These are phyloP conservation scores for Poecilia gillii DNA, from an alignment of 2,797 vertebrate species.

Conservation along the genomic window DNA sequence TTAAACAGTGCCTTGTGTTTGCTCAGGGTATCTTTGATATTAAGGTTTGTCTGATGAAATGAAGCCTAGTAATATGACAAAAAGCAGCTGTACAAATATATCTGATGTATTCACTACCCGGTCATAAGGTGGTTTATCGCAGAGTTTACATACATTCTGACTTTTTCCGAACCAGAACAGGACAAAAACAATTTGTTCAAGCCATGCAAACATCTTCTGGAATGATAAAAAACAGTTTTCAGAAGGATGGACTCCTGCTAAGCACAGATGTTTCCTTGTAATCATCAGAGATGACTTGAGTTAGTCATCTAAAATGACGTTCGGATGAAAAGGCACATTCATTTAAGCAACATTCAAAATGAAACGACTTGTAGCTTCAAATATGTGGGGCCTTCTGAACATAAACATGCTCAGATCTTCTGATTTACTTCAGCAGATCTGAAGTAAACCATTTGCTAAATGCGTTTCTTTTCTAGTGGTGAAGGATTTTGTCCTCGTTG, in stretches of 20 bases:
- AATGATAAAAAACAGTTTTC: neutral
- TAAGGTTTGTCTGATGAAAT: neutral
- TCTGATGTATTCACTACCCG: too few relatives aligned
- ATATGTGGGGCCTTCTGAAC: neutral
- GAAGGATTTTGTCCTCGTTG: constrained; percentile 84
- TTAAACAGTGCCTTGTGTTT: neutral
- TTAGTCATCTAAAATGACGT: neutral
- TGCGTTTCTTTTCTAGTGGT: constrained; percentile 67
- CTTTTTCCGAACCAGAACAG: too few relatives aligned
- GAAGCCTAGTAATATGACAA: neutral
- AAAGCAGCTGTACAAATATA: neutral
- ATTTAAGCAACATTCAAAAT: neutral
- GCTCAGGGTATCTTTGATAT: neutral
- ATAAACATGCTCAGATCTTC: neutral
- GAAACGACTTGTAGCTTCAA: neutral
- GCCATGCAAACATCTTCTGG: neutral
- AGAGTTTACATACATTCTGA: too few relatives aligned
- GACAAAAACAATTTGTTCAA: too few relatives aligned
- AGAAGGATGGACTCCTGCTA: neutral
- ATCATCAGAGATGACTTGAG: neutral
- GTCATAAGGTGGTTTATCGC: too few relatives aligned
- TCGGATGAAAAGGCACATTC: neutral
- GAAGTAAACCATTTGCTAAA: neutral
- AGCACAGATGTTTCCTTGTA: neutral
- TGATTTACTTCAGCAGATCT: neutral